Base-by-base conservation (phyloP, 2,797 vertebrate species). In the Danio albolineatus region DNA sequence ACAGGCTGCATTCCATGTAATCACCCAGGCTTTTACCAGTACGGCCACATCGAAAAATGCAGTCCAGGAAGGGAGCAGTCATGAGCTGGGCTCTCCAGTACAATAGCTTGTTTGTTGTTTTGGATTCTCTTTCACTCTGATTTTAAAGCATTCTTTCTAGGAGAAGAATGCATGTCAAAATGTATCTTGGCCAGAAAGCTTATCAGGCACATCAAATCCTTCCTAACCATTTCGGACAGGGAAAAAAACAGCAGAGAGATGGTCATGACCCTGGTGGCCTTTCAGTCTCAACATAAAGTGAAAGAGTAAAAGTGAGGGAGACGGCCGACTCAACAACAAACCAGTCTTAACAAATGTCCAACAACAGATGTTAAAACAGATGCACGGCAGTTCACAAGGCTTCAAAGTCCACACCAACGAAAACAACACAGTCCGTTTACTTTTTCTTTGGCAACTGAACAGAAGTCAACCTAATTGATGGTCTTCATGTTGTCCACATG, bases 101-200 rank as follows among this genome's bases (percentile, higher is more conserved):
- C 93, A 94, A 95, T 93, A 88, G 74, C 43, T 81, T 87, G 85
- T 89, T 94, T 95, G 93, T 94, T 93, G 88, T 86, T 87, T 82
- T 87, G 83, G 76, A 79, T 75, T 79, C 72, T 41, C 39, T 65
- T 38, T 54, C 8, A 39, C 73, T 60, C 46, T 73, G 51, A 84
- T 72, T 43, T 75, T 83, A 57, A 66, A 67, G 19, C 69, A 46
- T 53, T 66, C 83, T n/a, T 84, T 48, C n/a, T 56, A 67, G 39
- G 65, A 17, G 38, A 80, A 81, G 79, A 85, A 84, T 74, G 77
- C 70, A 66, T 76, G 48, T 67, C 36, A 82, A 82, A 78, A 44
- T 38, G 69, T 56, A 39, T 39, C 56, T 16, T 17, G 36, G 70
- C 74, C 73, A 71, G 82, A 78, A 77, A 71, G 57, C 79, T 81